phyloP scores from a whole-genome alignment of 2,888 invertebrate species.

The Craniophora ligustri region DNA sequence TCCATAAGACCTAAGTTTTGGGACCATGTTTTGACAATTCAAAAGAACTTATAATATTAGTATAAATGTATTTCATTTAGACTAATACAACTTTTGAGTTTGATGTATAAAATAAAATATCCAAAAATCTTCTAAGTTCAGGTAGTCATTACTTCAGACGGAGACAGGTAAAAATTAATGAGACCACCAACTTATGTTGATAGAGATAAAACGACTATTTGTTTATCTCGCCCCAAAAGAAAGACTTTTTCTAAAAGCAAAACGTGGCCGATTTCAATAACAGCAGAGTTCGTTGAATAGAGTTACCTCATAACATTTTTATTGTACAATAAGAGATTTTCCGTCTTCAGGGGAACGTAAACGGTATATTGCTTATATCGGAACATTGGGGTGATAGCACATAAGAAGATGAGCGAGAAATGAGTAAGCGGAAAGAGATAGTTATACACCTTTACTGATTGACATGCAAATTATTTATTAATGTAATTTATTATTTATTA shows the following conservation, averaged over 20 bases:
- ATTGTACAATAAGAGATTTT: slow-evolving; percentile 84
- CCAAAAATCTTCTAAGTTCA: no score
- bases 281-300: slow-evolving; percentile 84
- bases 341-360: slow-evolving; percentile 72
- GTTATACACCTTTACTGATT: no score
- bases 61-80: no score
- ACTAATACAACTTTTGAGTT: no score
- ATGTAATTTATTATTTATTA: no score
- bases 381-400: slow-evolving; percentile 63
- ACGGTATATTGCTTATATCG: slow-evolving; percentile 78
- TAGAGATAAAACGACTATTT: slow-evolving; percentile 68
- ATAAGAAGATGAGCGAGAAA: slow-evolving; percentile 46
- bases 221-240: slow-evolving; percentile 71
- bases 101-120: slow-evolving; percentile 49
- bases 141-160: no score
- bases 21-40: no score
- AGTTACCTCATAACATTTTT: slow-evolving; percentile 87
- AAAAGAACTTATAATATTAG: no score
- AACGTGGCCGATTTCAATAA: slow-evolving; percentile 83
- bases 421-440: slow-evolving; percentile 38
- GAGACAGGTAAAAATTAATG: slow-evolving; percentile 73
- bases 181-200: slow-evolving; percentile 65
- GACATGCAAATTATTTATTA: no score
- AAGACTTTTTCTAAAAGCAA: slow-evolving; percentile 76
- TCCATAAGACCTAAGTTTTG: no score